Conservation (phyloP, 1,140 invertebrate species). For the Spodoptera litura region DNA sequence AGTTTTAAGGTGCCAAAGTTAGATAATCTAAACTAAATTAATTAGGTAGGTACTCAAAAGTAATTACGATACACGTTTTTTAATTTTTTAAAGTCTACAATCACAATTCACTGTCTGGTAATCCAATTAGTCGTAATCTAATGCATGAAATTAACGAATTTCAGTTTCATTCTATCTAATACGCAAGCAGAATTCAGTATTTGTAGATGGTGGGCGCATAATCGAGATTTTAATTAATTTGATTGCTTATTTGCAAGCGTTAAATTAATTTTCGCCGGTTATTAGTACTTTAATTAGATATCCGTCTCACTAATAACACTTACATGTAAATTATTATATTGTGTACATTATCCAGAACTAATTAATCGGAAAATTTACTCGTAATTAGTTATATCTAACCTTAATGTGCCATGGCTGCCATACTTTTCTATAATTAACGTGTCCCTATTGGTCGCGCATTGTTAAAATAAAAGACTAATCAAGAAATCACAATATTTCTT, state of each 20-base stretch:
- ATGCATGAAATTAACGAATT: slow-evolving; percentile 22
- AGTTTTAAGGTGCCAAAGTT: too few species aligned
- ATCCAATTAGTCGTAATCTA: not conserved
- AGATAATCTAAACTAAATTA: too few species aligned
- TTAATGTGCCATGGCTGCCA: too few species aligned
- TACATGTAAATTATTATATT: not conserved
- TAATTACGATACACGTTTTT: too few species aligned
- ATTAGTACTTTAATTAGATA: slow-evolving; percentile 27
- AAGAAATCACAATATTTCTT: too few species aligned
- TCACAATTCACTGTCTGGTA: not conserved
- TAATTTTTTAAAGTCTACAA: not conserved
- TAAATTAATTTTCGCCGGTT: slow-evolving; percentile 36
- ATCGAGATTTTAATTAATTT: slow-evolving; percentile 36
- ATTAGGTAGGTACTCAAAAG: too few species aligned
- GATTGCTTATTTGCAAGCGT: slow-evolving; percentile 26
- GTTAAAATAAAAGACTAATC: too few species aligned
- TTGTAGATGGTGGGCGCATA: not conserved
- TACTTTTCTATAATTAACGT: too few species aligned
- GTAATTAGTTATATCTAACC: too few species aligned
- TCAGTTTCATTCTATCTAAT: slow-evolving; percentile 14
- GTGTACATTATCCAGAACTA: too few species aligned
- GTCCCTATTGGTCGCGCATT: too few species aligned
- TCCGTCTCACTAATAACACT: not conserved
- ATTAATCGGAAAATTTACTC: too few species aligned
- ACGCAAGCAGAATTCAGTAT: not conserved